A percentile compares a stretch with the other conserved stretches of the same genome.
phyloP scores from a whole-genome alignment of 1,140 invertebrate species.

The Nymphalis io region DNA sequence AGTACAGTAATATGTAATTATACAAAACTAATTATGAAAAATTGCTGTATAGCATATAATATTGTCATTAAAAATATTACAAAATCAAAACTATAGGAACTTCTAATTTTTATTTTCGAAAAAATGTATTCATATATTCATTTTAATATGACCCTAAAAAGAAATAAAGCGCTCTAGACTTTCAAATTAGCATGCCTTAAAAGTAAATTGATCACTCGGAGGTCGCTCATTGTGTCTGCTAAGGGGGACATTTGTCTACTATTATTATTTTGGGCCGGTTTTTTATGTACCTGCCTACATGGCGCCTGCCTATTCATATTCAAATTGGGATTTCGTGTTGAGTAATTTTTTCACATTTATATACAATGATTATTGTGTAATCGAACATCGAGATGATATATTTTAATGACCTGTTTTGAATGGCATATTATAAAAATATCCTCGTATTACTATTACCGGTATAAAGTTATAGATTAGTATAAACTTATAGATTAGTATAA shows the following conservation, averaged over 20 bases:
- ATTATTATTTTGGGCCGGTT: slow-evolving; percentile 78
- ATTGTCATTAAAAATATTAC: neutral
- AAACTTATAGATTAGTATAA: neutral
- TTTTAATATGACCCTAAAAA: slow-evolving; percentile 48
- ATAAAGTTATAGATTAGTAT: neutral
- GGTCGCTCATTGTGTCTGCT: slow-evolving; percentile 69
- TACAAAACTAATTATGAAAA: too few species aligned
- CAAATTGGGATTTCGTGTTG: slow-evolving; percentile 73
- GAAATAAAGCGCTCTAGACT: slow-evolving; percentile 56
- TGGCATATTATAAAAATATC: slow-evolving; percentile 17
- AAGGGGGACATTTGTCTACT: slow-evolving; percentile 73
- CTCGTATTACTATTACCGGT: neutral
- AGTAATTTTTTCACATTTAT: slow-evolving; percentile 73
- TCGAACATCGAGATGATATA: slow-evolving; percentile 21
- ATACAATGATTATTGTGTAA: slow-evolving; percentile 33
- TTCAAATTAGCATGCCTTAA: slow-evolving; percentile 75
- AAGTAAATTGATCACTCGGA: slow-evolving; percentile 67
- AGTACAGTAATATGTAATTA: too few species aligned
- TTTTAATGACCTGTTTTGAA: slow-evolving; percentile 30
- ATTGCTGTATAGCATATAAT: too few species aligned
- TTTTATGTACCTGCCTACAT: slow-evolving; percentile 77
- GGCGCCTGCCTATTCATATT: slow-evolving; percentile 79
- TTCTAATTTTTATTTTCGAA: neutral
- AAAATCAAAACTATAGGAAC: neutral
- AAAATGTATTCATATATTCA: slow-evolving; percentile 48